phyloP scores from a whole-genome alignment of 2,888 invertebrate genomes.

The Synergus laeviventris region DNA sequence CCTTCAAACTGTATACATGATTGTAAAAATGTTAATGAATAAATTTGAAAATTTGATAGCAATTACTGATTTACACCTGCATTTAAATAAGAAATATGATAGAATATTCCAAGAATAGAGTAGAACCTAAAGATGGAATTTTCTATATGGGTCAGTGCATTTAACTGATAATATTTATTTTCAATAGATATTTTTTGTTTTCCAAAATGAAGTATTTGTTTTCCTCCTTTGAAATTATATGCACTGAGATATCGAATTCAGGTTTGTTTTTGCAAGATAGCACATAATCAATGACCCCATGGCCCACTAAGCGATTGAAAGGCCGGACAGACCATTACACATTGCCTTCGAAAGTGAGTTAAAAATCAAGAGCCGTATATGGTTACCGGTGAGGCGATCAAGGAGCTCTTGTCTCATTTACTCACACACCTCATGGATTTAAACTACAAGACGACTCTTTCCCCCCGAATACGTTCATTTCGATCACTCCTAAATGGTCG shows the following conservation, averaged over 20 bases:
- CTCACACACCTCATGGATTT: constrained; percentile 43
- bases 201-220: neutral
- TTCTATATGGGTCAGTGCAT: neutral
- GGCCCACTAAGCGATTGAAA: constrained; percentile 46
- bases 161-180: neutral
- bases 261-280: constrained; percentile 28
- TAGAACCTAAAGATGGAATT: neutral
- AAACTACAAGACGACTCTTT: constrained; percentile 44
- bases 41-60: neutral
- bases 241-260: neutral
- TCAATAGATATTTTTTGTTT: neutral
- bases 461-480: constrained; percentile 36
- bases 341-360: constrained; percentile 65
- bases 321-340: constrained; percentile 45
- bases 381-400: constrained; percentile 54
- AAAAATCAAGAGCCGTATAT: constrained; percentile 67
- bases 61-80: neutral
- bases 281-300: constrained; percentile 51
- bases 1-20: neutral
- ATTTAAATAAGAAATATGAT: neutral
- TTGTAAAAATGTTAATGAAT: neutral
- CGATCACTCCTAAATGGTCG: constrained; percentile 21
- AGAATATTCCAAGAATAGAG: neutral
- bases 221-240: neutral
- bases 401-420: constrained; percentile 49